Percentiles rank a stretch among this genome's conserved stretches.
phyloP scores from a whole-genome alignment of 1,140 invertebrate species.

The Geopemphigus sp. region DNA sequence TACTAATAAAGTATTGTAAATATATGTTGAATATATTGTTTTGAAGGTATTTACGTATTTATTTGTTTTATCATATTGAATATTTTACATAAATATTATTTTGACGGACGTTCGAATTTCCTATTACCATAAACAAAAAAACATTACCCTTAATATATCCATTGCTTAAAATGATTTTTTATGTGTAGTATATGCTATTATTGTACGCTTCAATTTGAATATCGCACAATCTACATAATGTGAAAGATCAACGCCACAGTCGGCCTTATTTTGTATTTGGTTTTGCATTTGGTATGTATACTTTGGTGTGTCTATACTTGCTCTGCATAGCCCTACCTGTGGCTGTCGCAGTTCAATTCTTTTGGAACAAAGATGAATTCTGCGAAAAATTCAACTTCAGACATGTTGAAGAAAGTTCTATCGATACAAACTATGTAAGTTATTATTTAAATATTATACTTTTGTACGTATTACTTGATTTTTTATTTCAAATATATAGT shows the following conservation, averaged over 20 bases:
- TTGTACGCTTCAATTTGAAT: constrained; percentile 5
- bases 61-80: background rate
- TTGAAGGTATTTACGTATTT: constrained; percentile 10
- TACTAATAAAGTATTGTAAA: constrained; percentile 34
- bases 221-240: constrained; percentile 20
- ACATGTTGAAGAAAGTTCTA: too few relatives aligned
- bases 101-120: background rate
- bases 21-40: constrained; percentile 47
- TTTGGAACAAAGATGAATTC: constrained; percentile 32
- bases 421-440: too few relatives aligned
- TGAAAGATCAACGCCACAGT: background rate
- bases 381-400: background rate
- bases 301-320: constrained; percentile 20
- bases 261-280: background rate
- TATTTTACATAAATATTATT: background rate
- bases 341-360: background rate
- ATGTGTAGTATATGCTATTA: background rate
- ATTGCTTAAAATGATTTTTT: background rate
- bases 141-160: constrained; percentile 1
- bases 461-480: too few relatives aligned
- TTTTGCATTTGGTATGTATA: constrained; percentile 39
- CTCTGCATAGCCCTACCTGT: background rate
- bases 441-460: too few relatives aligned
- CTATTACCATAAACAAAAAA: constrained; percentile 14
- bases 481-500: too few relatives aligned